A percentile compares a stretch with the other conserved stretches of the same genome.
Conservation (phyloP, 2,888 invertebrate species). For the Lithophane semibrunnea region DNA sequence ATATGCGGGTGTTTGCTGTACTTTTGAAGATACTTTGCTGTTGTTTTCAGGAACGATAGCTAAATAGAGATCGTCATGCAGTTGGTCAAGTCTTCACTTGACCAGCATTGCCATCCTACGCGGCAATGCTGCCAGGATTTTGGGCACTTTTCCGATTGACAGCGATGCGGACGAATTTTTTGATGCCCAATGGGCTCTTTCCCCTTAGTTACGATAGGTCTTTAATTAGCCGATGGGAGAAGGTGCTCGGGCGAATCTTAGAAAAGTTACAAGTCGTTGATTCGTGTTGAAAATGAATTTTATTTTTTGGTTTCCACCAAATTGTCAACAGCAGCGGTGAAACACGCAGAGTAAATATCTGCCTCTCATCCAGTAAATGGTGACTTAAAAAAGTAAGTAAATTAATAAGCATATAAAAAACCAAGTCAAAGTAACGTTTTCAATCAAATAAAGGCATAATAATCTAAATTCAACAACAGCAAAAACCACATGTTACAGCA, state of each 20-base stretch:
- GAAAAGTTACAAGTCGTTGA: neutral
- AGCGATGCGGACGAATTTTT: no score
- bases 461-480: neutral
- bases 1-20: constrained; percentile 51
- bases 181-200: no score
- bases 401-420: neutral
- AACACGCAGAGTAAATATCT: neutral
- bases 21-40: neutral
- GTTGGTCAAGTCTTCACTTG: no score
- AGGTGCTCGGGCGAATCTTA: neutral
- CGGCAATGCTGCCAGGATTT: no score
- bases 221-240: neutral
- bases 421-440: no score
- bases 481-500: constrained; percentile 10
- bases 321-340: neutral
- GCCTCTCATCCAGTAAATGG: neutral
- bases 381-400: neutral
- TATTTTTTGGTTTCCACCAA: neutral
- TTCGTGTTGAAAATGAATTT: neutral
- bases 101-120: no score
- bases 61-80: no score
- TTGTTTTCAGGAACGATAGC: constrained; percentile 8
- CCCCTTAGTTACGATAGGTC: no score
- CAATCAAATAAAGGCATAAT: neutral
- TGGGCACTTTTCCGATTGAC: no score